Evolutionary conservation across 1,140 invertebrate species (phyloP).

Genomic region (Cryptotermes secundus): DNA sequence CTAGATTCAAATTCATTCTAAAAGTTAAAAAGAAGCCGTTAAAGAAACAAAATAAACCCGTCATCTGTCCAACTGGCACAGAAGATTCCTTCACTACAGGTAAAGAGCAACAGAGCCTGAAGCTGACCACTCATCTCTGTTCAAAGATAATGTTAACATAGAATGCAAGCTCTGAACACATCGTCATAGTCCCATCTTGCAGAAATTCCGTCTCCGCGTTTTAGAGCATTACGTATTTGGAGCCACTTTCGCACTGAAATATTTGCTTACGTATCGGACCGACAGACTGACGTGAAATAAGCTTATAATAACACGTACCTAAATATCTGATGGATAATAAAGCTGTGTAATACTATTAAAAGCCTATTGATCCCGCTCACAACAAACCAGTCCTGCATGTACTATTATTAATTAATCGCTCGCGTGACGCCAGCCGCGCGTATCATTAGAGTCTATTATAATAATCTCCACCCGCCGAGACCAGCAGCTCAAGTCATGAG

Average conservation of each 20-base stretch:
- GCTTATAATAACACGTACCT: background rate
- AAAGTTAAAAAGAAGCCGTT: too few species aligned
- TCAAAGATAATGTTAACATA: too few species aligned
- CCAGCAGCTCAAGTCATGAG: background rate
- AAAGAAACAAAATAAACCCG: too few species aligned
- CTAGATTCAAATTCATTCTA: too few species aligned
- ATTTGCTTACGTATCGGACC: background rate
- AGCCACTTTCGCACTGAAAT: background rate
- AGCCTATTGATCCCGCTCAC: constrained; percentile 9
- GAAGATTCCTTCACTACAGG: too few species aligned
- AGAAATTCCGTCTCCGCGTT: too few species aligned
- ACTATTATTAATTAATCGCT: constrained; percentile 15
- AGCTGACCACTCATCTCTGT: too few species aligned
- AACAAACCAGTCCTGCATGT: constrained; percentile 18
- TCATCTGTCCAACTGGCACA: too few species aligned
- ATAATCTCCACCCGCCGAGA: background rate
- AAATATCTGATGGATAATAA: constrained; percentile 6
- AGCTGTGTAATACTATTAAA: constrained; percentile 6
- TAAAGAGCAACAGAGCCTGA: too few species aligned
- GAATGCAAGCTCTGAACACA: too few species aligned
- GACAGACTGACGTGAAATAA: constrained; percentile 1
- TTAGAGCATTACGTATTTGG: background rate
- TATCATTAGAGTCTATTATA: constrained; percentile 18
- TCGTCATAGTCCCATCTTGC: too few species aligned
- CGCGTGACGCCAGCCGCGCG: background rate